Percentiles rank a stretch among this genome's conserved stretches.
Evolutionary conservation across 2,888 invertebrate genomes (phyloP).

Genomic region (Phania funesta): DNA sequence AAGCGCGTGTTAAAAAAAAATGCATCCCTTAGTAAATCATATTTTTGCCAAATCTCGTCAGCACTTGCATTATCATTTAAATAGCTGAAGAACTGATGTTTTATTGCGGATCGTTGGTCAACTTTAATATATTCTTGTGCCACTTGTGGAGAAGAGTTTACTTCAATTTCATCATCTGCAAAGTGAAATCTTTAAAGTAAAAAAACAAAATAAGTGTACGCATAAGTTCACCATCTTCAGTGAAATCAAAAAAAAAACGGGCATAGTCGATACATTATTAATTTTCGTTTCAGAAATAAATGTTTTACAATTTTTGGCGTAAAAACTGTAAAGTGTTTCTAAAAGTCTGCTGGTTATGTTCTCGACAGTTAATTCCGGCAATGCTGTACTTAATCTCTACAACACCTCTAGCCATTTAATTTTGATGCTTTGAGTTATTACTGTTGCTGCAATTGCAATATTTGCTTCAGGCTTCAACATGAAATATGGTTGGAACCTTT

Average conservation of each 20-base stretch:
- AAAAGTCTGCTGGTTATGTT: conserved; percentile 26
- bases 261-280: conserved; percentile 25
- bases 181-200: conserved; percentile 9
- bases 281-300: conserved; percentile 10
- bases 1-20: no score
- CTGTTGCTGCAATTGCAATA: conserved; percentile 21
- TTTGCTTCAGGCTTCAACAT: not conserved
- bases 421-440: conserved; percentile 23
- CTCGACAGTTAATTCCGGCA: conserved; percentile 8
- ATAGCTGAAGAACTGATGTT: no score
- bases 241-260: conserved; percentile 13
- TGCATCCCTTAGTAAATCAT: no score
- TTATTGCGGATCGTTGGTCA: conserved; percentile 17
- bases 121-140: conserved; percentile 19
- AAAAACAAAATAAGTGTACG: no score
- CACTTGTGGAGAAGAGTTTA: not conserved
- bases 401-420: conserved; percentile 27
- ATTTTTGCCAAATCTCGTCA: no score
- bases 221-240: not conserved
- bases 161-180: conserved; percentile 32
- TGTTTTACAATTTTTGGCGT: conserved; percentile 8
- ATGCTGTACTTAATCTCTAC: not conserved
- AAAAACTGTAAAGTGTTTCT: conserved; percentile 13
- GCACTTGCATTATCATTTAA: no score
- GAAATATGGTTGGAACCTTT: not conserved